These are phyloP conservation scores for Pseudobourletiella spinata DNA, from an alignment of 1,140 invertebrate genomes.

Conservation along the genomic window DNA sequence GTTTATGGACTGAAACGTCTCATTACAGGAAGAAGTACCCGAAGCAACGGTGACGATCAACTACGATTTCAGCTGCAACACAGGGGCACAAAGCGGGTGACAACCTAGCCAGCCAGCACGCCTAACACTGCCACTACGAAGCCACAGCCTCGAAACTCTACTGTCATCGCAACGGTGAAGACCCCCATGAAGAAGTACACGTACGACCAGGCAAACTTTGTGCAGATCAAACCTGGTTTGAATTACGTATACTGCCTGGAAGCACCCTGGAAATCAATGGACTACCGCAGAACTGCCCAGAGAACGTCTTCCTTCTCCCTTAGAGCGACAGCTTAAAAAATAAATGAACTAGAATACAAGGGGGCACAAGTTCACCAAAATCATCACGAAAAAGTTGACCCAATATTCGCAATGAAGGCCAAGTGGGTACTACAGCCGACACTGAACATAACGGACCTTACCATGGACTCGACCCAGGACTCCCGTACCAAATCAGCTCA, in stretches of 20 bases:
- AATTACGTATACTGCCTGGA: conserved; percentile 14
- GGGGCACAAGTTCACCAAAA: not conserved
- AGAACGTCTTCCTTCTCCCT: conserved; percentile 6
- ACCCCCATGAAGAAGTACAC: not conserved
- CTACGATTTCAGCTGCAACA: too few species aligned
- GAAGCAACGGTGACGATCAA: too few species aligned
- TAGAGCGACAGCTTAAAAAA: not conserved
- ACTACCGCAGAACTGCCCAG: conserved; percentile 10
- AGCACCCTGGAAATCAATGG: conserved; percentile 4
- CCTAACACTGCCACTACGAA: too few species aligned
- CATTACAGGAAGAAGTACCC: too few species aligned
- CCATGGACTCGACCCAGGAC: too few species aligned
- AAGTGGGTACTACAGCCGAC: conserved; percentile 18
- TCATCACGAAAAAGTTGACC: conserved; percentile 5
- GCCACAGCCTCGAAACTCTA: too few species aligned
- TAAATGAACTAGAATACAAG: conserved; percentile 19
- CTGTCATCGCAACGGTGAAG: too few species aligned
- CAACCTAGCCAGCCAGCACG: too few species aligned
- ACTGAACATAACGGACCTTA: conserved; percentile 4
- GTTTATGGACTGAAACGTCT: too few species aligned
- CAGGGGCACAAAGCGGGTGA: too few species aligned
- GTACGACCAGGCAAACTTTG: not conserved
- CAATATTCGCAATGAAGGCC: conserved; percentile 5
- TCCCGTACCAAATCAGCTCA: too few species aligned
- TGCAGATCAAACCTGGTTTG: conserved; percentile 5